Evolutionary conservation across 2,888 invertebrate species (phyloP).

Genomic region (Phlogophora meticulosa): DNA sequence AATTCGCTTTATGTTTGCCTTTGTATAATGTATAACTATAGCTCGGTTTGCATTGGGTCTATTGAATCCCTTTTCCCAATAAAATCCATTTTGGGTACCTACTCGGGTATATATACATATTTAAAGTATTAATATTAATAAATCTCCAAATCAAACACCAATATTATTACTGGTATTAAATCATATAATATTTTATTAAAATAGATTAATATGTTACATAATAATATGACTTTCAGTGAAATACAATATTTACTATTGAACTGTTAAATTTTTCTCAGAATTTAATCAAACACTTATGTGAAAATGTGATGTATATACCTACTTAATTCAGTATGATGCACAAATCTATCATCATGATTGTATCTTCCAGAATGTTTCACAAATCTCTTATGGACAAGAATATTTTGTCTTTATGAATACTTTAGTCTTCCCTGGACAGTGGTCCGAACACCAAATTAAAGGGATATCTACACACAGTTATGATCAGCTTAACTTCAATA

Average conservation of each 20-base stretch:
- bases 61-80: slow-evolving; percentile 46
- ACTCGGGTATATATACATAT: slow-evolving; percentile 6
- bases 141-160: slow-evolving; percentile 45
- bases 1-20: slow-evolving; percentile 57
- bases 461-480: slow-evolving; percentile 63
- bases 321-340: slow-evolving; percentile 62
- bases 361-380: slow-evolving; percentile 66
- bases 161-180: slow-evolving; percentile 44
- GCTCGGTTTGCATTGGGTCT: slow-evolving; percentile 55
- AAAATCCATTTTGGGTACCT: slow-evolving; percentile 34
- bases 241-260: slow-evolving; percentile 58
- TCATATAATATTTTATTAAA: slow-evolving; percentile 52
- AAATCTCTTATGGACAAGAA: slow-evolving; percentile 66
- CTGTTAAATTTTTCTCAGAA: slow-evolving; percentile 58
- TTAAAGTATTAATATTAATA: slow-evolving; percentile 41
- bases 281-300: slow-evolving; percentile 54
- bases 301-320: slow-evolving; percentile 44
- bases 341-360: slow-evolving; percentile 58
- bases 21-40: slow-evolving; percentile 39
- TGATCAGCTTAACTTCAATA: slow-evolving; percentile 58
- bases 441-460: slow-evolving; percentile 69
- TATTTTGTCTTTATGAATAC: slow-evolving; percentile 63
- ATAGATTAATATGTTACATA: slow-evolving; percentile 56
- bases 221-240: slow-evolving; percentile 44
- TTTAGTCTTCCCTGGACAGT: slow-evolving; percentile 80